A percentile compares a stretch with the other conserved stretches of the same genome.
Conservation (phyloP, 2,113 vertebrate genomes). For the Sinocyclocheilus rhinocerous region DNA sequence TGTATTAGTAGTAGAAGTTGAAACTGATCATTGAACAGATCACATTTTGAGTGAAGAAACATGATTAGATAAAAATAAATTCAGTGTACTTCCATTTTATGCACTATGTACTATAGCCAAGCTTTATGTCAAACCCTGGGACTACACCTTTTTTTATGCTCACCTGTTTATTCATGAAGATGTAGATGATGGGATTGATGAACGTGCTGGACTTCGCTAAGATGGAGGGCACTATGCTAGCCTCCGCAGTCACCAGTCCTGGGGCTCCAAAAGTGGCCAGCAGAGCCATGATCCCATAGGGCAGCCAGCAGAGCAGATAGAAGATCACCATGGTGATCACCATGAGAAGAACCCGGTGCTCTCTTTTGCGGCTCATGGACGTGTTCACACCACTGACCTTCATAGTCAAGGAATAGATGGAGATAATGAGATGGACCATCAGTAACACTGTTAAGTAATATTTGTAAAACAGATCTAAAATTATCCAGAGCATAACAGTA, state of each 20-base stretch:
- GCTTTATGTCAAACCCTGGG: neutral
- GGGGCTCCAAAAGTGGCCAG: slow-evolving; percentile 67
- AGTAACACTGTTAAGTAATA: neutral
- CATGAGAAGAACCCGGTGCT: slow-evolving; percentile 68
- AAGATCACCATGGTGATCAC: slow-evolving; percentile 71
- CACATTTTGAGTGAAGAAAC: neutral
- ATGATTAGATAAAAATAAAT: neutral
- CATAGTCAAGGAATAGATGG: neutral
- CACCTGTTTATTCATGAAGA: slow-evolving; percentile 76
- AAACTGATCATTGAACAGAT: neutral
- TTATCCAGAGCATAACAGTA: neutral
- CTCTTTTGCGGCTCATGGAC: slow-evolving; percentile 40
- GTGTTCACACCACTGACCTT: slow-evolving; percentile 62
- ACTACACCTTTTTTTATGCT: neutral
- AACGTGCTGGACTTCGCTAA: slow-evolving; percentile 73
- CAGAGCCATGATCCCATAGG: slow-evolving; percentile 69
- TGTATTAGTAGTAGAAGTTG: neutral
- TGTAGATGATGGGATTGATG: slow-evolving; percentile 73
- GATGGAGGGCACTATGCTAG: slow-evolving; percentile 71
- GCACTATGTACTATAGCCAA: neutral
- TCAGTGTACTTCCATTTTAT: neutral
- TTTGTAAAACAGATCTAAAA: neutral
- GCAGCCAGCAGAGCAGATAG: slow-evolving; percentile 77
- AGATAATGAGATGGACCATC: neutral
- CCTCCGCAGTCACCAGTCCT: slow-evolving; percentile 64